Conservation (phyloP, 2,888 invertebrate genomes). For the Patella depressa region DNA sequence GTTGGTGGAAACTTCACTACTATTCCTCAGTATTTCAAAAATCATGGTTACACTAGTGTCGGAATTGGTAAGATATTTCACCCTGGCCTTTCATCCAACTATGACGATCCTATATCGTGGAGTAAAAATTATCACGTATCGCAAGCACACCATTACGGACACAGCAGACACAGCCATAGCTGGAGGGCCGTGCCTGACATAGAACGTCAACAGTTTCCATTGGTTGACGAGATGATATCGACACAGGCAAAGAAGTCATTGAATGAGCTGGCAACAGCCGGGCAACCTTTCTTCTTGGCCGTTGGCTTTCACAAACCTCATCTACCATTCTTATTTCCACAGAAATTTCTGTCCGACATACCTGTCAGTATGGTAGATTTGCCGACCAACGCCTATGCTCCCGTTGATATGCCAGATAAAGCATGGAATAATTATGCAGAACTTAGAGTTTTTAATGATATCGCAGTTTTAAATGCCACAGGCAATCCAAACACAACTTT, state of each 20-base stretch:
- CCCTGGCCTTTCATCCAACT: constrained; percentile 16
- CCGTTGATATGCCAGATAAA: constrained; percentile 15
- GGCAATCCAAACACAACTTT: constrained; percentile 31
- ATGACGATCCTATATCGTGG: constrained; percentile 20
- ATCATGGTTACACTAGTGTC: constrained; percentile 34
- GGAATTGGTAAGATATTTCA: constrained; percentile 41
- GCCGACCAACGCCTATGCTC: constrained; percentile 18
- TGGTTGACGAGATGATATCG: constrained; percentile 33
- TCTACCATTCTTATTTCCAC: constrained; percentile 44
- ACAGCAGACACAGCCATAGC: not conserved
- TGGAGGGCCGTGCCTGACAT: not conserved
- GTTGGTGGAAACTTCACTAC: constrained; percentile 43
- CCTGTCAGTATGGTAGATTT: constrained; percentile 27
- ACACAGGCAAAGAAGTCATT: constrained; percentile 28
- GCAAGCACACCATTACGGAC: not conserved
- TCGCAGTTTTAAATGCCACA: constrained; percentile 16
- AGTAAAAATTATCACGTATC: not conserved
- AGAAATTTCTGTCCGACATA: constrained; percentile 34
- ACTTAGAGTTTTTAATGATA: constrained; percentile 27
- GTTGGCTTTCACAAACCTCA: constrained; percentile 46
- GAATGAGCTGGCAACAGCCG: constrained; percentile 12
- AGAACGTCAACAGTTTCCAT: constrained; percentile 34
- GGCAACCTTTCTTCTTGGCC: constrained; percentile 45
- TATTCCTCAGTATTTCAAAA: constrained; percentile 44
- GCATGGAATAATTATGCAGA: constrained; percentile 16